Conservation (phyloP, 1,140 invertebrate species). For the Liolophura sinensis region DNA sequence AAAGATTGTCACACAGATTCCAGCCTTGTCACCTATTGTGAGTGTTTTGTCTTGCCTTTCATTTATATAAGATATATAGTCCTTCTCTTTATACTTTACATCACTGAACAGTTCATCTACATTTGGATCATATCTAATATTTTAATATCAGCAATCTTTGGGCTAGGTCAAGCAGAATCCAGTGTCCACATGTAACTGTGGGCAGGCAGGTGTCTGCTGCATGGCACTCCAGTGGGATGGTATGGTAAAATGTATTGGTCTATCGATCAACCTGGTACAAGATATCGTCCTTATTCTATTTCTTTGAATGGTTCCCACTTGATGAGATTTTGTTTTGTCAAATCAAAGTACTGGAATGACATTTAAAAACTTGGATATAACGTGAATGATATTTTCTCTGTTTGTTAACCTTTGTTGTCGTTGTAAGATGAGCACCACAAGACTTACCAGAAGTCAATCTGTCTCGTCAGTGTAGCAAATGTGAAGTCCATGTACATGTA, state of each 20-base stretch:
- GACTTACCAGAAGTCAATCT: not conserved
- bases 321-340: too few relatives aligned
- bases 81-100: not conserved
- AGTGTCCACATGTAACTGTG: too few relatives aligned
- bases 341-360: too few relatives aligned
- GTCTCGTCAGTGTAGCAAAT: not conserved
- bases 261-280: too few relatives aligned
- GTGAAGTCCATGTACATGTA: not conserved
- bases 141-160: not conserved
- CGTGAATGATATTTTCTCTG: too few relatives aligned
- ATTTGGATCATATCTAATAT: not conserved
- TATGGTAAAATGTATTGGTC: too few relatives aligned
- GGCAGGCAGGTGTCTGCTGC: too few relatives aligned
- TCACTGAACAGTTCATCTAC: not conserved
- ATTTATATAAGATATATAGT: not conserved
- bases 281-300: too few relatives aligned
- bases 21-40: conserved; percentile 29
- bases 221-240: too few relatives aligned
- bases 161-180: not conserved
- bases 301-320: too few relatives aligned
- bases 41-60: not conserved
- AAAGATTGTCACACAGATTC: conserved; percentile 18
- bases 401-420: not conserved
- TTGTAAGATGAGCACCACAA: not conserved
- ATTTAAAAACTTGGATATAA: too few relatives aligned